A percentile compares a stretch with the other conserved stretches of the same genome.
phyloP scores from a whole-genome alignment of 1,140 invertebrate species.

The Danaus melanippus region DNA sequence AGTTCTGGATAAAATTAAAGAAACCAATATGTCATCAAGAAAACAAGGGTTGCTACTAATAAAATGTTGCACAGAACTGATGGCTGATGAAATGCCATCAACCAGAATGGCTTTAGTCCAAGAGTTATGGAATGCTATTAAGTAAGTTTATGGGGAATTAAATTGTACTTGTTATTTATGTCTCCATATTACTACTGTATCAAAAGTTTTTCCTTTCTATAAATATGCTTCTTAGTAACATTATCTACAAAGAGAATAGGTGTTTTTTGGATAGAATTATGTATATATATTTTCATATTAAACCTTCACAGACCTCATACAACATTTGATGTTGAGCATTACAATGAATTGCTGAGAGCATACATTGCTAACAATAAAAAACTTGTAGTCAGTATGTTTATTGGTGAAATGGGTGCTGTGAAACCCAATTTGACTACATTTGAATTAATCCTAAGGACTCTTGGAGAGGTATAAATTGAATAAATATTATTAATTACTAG shows the following conservation, averaged over 20 bases:
- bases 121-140: conserved; percentile 48
- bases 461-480: conserved; percentile 60
- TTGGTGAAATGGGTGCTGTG: conserved; percentile 46
- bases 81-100: conserved; percentile 48
- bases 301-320: conserved; percentile 44
- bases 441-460: conserved; percentile 64
- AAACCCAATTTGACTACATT: conserved; percentile 67
- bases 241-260: background rate
- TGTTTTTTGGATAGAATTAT: background rate
- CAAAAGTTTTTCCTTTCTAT: too few relatives aligned
- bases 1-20: conserved; percentile 52
- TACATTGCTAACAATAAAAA: conserved; percentile 60
- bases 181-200: too few relatives aligned
- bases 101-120: conserved; percentile 46
- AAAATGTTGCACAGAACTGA: conserved; percentile 48
- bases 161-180: too few relatives aligned
- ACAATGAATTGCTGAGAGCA: conserved; percentile 58
- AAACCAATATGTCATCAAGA: conserved; percentile 48
- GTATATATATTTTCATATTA: background rate
- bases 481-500: too few relatives aligned
- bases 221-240: too few relatives aligned
- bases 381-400: conserved; percentile 42
- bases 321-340: conserved; percentile 56
- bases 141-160: conserved; percentile 24
- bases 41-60: conserved; percentile 52